These are phyloP conservation scores for Drosophila subsilvestris DNA, from an alignment of 2,888 invertebrate genomes.

Conservation along the genomic window DNA sequence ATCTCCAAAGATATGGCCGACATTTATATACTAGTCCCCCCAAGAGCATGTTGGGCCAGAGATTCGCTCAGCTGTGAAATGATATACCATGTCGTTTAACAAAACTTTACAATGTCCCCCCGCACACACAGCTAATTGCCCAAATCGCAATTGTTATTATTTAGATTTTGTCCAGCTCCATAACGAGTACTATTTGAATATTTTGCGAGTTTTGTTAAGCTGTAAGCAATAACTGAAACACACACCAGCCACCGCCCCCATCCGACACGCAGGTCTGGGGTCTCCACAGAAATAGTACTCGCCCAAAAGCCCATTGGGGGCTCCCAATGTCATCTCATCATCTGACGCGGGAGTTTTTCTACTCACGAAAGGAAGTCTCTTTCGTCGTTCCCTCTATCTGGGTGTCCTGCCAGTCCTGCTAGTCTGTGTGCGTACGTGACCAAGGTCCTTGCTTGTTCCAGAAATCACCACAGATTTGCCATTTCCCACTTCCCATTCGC, in stretches of 20 bases:
- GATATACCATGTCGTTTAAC: slow-evolving; percentile 54
- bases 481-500: slow-evolving; percentile 35
- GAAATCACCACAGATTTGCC: slow-evolving; percentile 57
- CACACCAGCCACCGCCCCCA: slow-evolving; percentile 14
- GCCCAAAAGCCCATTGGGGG: background rate
- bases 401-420: background rate
- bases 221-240: slow-evolving; percentile 11
- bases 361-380: background rate
- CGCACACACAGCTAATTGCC: slow-evolving; percentile 19
- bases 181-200: background rate
- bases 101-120: slow-evolving; percentile 2
- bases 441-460: slow-evolving; percentile 19
- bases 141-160: slow-evolving; percentile 4
- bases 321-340: slow-evolving; percentile 11
- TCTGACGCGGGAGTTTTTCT: background rate
- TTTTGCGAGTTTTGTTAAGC: background rate
- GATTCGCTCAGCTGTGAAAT: slow-evolving; percentile 74
- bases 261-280: slow-evolving; percentile 14
- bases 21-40: slow-evolving; percentile 53
- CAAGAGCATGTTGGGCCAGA: background rate
- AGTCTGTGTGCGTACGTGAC: slow-evolving; percentile 51
- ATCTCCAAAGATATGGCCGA: background rate
- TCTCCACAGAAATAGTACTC: background rate
- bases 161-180: background rate
- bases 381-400: background rate